Percentiles rank a stretch among this genome's conserved stretches.
phyloP scores from a whole-genome alignment of 2,113 vertebrate genomes.

The Lagopus leucura region DNA sequence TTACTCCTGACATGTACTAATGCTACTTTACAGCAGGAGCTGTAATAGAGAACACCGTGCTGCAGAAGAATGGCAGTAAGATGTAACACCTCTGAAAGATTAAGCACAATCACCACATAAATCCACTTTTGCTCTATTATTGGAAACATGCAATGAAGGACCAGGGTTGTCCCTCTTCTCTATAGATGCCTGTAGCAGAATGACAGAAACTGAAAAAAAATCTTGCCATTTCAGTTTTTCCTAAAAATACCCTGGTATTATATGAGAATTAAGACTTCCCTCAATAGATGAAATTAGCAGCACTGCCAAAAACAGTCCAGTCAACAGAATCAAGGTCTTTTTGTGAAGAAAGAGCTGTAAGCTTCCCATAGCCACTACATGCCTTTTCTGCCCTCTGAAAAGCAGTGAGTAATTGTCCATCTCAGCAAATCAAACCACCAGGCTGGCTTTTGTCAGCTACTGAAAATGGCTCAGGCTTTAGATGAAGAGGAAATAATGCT shows the following conservation, averaged over 20 bases:
- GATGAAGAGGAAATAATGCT: not conserved
- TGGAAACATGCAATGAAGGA: not conserved
- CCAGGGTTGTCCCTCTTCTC: not conserved
- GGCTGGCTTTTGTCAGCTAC: not conserved
- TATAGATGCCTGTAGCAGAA: not conserved
- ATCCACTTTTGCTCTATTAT: not conserved
- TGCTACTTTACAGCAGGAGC: not conserved
- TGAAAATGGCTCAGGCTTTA: not conserved
- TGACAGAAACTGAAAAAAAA: not conserved
- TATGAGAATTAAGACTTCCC: not conserved
- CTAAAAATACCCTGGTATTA: not conserved
- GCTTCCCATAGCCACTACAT: not conserved
- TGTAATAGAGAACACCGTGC: not conserved
- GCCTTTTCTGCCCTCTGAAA: not conserved
- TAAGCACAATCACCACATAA: not conserved
- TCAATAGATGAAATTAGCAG: not conserved
- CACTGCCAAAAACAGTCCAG: not conserved
- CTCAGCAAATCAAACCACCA: slow-evolving; percentile 1
- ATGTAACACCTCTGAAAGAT: not conserved
- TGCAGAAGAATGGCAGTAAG: not conserved
- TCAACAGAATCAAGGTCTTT: not conserved
- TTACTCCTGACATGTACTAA: not conserved
- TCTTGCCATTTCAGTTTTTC: not conserved
- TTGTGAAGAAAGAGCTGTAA: not conserved
- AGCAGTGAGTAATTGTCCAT: not conserved